Percentiles rank a stretch among this genome's conserved stretches.
Evolutionary conservation across 2,113 vertebrate species (phyloP).

Genomic region (Uria lomvia): DNA sequence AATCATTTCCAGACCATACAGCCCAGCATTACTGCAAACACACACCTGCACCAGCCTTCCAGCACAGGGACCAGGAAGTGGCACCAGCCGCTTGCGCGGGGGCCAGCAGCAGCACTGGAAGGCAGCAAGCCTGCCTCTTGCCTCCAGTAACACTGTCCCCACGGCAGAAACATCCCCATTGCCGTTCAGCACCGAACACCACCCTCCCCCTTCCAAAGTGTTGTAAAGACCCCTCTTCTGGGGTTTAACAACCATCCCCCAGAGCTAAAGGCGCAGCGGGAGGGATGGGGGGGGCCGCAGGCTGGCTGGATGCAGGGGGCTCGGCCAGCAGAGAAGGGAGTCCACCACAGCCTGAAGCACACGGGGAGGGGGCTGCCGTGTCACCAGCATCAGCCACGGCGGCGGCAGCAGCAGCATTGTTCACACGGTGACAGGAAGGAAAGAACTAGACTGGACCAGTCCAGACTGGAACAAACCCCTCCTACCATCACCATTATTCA

Average conservation of each 20-base stretch:
- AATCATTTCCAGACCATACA: background rate
- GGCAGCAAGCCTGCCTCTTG: background rate
- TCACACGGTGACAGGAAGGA: constrained; percentile 70
- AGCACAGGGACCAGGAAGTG: background rate
- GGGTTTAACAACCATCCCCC: background rate
- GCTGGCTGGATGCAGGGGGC: background rate
- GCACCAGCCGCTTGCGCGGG: background rate
- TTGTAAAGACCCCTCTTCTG: background rate
- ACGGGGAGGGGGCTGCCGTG: constrained; percentile 28
- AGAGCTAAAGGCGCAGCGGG: background rate
- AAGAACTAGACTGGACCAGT: constrained; percentile 76
- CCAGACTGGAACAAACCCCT: constrained; percentile 74
- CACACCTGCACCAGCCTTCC: background rate
- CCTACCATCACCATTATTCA: constrained; percentile 64
- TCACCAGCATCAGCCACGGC: constrained; percentile 20
- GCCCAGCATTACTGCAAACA: background rate
- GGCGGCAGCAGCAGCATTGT: constrained; percentile 63
- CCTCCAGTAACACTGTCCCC: background rate
- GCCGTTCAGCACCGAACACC: background rate
- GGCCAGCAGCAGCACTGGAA: background rate
- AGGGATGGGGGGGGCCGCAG: background rate
- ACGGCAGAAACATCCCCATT: background rate
- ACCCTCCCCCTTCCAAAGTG: background rate
- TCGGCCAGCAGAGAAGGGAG: background rate
- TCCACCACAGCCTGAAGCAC: background rate